Evolutionary conservation across 2,113 vertebrate genomes (phyloP).

Genomic region (Catharus bicknelli): DNA sequence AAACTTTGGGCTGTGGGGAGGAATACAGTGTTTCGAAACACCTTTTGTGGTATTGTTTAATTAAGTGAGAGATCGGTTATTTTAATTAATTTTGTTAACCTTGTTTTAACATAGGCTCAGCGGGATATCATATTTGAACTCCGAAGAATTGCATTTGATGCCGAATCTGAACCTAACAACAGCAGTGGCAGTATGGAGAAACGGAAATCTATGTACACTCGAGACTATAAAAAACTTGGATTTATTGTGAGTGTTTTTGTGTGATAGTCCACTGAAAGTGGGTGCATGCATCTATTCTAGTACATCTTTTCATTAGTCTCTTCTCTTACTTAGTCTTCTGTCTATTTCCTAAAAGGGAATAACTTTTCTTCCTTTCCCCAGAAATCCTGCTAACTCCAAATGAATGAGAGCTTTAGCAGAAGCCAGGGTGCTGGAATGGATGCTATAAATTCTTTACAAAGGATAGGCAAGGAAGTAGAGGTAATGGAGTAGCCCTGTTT

Average conservation of each 20-base stretch:
- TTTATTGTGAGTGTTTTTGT: slow-evolving; percentile 90
- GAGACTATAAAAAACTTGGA: slow-evolving; percentile 98
- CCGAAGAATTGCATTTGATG: slow-evolving; percentile 94
- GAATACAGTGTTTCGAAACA: neutral
- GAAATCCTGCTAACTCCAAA: neutral
- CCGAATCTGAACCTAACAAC: slow-evolving; percentile 90
- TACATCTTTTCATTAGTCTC: neutral
- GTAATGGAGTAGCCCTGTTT: neutral
- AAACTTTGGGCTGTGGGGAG: neutral
- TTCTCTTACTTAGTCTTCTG: neutral
- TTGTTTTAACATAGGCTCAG: slow-evolving; percentile 81
- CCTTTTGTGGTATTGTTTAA: neutral
- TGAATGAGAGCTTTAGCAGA: neutral
- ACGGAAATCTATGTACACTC: slow-evolving; percentile 98
- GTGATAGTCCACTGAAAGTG: neutral
- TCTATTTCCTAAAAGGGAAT: neutral
- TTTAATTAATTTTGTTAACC: neutral
- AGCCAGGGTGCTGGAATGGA: neutral
- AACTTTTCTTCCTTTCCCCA: neutral
- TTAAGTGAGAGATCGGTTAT: neutral
- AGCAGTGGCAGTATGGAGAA: slow-evolving; percentile 95
- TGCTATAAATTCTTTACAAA: neutral
- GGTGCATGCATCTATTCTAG: neutral
- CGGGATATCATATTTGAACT: slow-evolving; percentile 98
- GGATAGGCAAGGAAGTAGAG: neutral